Evolutionary conservation across 2,888 invertebrate species (phyloP), one percentile per base, ranked within the genome.

Genomic region (Platerodrilus igneus): DNA sequence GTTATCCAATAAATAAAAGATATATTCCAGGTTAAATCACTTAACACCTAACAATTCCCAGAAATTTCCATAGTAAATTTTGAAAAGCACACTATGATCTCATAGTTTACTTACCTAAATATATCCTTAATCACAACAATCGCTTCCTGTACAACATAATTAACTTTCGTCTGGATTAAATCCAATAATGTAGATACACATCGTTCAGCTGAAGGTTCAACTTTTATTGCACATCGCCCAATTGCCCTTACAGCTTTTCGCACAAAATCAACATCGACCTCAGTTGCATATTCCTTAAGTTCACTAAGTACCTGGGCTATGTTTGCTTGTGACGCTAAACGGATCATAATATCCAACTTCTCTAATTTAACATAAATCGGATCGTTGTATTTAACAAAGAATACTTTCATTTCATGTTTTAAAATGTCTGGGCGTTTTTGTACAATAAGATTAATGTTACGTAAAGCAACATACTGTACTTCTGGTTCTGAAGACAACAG

Each of bases 381-480:
- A 72, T 99, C 99, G 68, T 99, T 99, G 74, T 99, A 99, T 64
- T 99, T 99, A 20, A 99, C 99, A 68, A 99, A 99, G 74, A 99
- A 99, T 35, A 84, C 93, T 77, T 99, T 99, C 97, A 99, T 97
- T 72, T 99, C 99, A 60, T 97, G 95, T 66, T 99, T 99, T 27
- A 99, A 72, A 53, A 99, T 97, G 44, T 99, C 99, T 0, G 97
- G 94, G 25, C 96, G 78, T 69, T 99, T 99, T 71, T 99, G 99
- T 9, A 99, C 99, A 48, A 99, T 99, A 28, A 99, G 77, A 72
- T 99, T 99, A 62, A 99, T 99, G 68, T 99, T 99, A 52, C 99
- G 73, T 41, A 99, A 72, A 1, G 99, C 99, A 3, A 99, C 99
- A 65, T 99, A 99, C 69, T 99, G 99, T 32, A 99, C 97, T 70